Conservation (phyloP, 2,797 vertebrate genomes). For the Micropoecilia bifurca region DNA sequence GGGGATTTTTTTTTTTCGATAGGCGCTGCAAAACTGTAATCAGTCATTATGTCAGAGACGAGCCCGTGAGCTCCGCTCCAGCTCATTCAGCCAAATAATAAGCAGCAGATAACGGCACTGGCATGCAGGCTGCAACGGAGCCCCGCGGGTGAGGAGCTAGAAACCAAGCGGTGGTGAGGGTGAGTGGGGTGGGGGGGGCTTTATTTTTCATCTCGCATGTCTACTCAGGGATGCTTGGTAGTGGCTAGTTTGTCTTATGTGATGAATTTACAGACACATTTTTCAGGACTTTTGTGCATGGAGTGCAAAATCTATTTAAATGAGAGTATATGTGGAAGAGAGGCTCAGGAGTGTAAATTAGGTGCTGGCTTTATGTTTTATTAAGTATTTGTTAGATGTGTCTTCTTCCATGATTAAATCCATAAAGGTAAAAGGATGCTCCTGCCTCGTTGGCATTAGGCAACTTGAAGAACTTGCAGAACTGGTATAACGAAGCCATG, state of each 20-base stretch:
- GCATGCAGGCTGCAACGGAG: conserved; percentile 43
- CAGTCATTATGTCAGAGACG: conserved; percentile 82
- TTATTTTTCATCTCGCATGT: conserved; percentile 37
- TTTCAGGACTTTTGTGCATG: conserved; percentile 22
- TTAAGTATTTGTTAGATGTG: neutral
- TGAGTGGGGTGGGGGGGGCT: neutral
- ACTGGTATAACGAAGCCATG: neutral
- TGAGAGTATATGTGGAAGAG: neutral
- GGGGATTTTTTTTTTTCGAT: conserved; percentile 63
- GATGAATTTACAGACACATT: conserved; percentile 18
- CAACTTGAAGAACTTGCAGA: neutral
- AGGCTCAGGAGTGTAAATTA: neutral
- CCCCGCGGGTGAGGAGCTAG: conserved; percentile 38
- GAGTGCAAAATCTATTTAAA: neutral
- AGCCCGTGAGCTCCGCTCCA: conserved; percentile 62
- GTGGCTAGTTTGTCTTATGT: conserved; percentile 42
- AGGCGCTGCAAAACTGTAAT: conserved; percentile 79
- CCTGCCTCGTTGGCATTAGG: neutral
- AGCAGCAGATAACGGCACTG: conserved; percentile 74
- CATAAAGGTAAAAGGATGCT: neutral
- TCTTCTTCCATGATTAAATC: neutral
- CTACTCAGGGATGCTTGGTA: conserved; percentile 48
- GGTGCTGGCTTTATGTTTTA: neutral
- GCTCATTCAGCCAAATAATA: conserved; percentile 83
- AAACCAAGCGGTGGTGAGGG: conserved; percentile 19